Base-by-base conservation (phyloP, 1,140 invertebrate genomes). In the Drosophila cardini region DNA sequence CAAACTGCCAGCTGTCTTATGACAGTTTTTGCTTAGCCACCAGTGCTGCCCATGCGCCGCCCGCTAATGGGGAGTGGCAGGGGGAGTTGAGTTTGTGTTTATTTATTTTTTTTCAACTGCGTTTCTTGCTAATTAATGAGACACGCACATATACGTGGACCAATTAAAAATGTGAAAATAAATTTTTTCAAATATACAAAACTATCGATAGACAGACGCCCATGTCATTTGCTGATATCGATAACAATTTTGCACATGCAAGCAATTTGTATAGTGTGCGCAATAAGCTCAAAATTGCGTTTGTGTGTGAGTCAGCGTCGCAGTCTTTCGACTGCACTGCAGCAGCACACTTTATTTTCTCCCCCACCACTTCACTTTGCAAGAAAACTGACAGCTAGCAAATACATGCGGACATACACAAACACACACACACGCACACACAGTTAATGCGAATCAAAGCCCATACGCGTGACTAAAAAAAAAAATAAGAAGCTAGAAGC, bases 401-500 rank as follows among this genome's bases (percentile, higher is more conserved):
- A 38, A 16, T 26, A 26, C 21, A 26, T 26, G 21, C 5, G 21
- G 21, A 26, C 21, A 26, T 5, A 26, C 21, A 26, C 21, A 26
- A 2, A 21, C 21, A 26, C 21, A 26, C 21, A 26, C 21, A 21
- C 21, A 21, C 1, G 4, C 21, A 26, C 21, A 26, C 21, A 26
- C 21, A 62, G 70, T 36, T 18, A 56, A 62, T 46, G 56, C 56
- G 64, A 87, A 82, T 79, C 77, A 83, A 76, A 86, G 72, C 72
- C 72, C 65, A 83, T 76, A 86, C 79, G 83, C 83, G 85, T 86
- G 83, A 86, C 82, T 65, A 78, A 67, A 71, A 85, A 52, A 52
- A 48, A 40, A 13, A 40, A 40, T 36, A 36, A 36, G 34, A 9
- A 53, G 42, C 4, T 63, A 56, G n/a, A 63, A 69, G 36, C 60